Evolutionary conservation across 2,888 invertebrate species (phyloP).

Genomic region (Actias luna): DNA sequence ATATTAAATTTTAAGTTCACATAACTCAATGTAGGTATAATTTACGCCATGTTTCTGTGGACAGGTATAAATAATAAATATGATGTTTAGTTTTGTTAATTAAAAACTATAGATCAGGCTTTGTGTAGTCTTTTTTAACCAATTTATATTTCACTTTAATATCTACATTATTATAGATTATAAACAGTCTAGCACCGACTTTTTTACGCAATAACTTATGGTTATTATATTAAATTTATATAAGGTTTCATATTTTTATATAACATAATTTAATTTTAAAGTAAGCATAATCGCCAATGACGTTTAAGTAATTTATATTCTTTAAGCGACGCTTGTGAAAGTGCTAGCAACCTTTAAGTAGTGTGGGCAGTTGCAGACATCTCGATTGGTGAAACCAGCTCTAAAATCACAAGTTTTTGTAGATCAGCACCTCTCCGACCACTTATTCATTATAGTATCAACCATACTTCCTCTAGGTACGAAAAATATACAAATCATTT

Average conservation of each 20-base stretch:
- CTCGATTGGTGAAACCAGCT: conserved; percentile 68
- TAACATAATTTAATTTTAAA: neutral
- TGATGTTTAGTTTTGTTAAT: neutral
- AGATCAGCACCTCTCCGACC: conserved; percentile 45
- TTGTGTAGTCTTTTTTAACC: neutral
- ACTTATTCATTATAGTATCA: conserved; percentile 48
- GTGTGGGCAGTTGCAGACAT: conserved; percentile 41
- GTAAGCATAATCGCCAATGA: neutral
- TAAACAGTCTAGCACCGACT: neutral
- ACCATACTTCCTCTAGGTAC: conserved; percentile 46
- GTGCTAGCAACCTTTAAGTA: conserved; percentile 23
- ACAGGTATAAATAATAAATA: neutral
- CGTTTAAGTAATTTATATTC: neutral
- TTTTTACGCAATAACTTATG: neutral
- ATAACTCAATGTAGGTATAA: neutral
- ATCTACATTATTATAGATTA: neutral
- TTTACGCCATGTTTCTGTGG: neutral
- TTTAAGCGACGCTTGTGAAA: conserved; percentile 17
- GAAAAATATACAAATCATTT: conserved; percentile 31
- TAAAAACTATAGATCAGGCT: neutral
- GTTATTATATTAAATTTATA: neutral
- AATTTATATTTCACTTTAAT: neutral
- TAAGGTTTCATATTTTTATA: neutral
- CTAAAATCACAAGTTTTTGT: conserved; percentile 71
- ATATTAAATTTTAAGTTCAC: neutral